phyloP scores from a whole-genome alignment of 37 sponge, comb jelly and placozoan species.

The Axinella damicornis region DNA sequence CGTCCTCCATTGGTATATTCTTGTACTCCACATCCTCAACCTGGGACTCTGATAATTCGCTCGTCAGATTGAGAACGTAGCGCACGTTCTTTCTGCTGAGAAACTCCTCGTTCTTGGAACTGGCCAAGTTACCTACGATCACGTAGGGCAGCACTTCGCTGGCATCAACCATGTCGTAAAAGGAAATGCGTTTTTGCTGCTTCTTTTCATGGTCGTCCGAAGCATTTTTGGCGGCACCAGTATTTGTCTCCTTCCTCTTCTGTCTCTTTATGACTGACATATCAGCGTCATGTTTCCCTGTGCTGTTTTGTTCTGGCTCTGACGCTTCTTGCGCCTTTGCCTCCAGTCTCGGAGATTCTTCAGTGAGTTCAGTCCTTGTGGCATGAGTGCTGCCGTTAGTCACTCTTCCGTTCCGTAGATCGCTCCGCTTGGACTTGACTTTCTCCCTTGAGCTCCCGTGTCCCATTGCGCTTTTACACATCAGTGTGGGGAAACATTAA shows the following conservation, averaged over 20 bases:
- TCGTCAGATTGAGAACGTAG: constrained; percentile 55
- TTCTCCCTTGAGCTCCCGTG: not conserved
- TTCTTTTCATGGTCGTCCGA: not conserved
- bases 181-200: constrained; percentile 42
- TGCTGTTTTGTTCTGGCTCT: too few species aligned
- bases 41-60: not conserved
- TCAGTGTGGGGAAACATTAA: too few species aligned
- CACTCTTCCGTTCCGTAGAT: not conserved
- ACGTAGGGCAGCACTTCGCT: constrained; percentile 60
- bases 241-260: too few species aligned
- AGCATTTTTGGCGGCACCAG: too few species aligned
- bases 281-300: too few species aligned
- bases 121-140: constrained; percentile 61
- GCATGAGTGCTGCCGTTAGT: too few species aligned
- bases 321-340: too few species aligned
- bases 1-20: constrained; percentile 49
- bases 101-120: constrained; percentile 37
- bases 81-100: constrained; percentile 40
- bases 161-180: constrained; percentile 71
- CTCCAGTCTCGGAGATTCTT: too few species aligned
- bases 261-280: too few species aligned
- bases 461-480: not conserved
- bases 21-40: constrained; percentile 48
- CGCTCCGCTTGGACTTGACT: not conserved
- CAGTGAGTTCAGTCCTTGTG: too few species aligned